Conservation (phyloP, 2,797 vertebrate species). For the Pangasius macronema region DNA sequence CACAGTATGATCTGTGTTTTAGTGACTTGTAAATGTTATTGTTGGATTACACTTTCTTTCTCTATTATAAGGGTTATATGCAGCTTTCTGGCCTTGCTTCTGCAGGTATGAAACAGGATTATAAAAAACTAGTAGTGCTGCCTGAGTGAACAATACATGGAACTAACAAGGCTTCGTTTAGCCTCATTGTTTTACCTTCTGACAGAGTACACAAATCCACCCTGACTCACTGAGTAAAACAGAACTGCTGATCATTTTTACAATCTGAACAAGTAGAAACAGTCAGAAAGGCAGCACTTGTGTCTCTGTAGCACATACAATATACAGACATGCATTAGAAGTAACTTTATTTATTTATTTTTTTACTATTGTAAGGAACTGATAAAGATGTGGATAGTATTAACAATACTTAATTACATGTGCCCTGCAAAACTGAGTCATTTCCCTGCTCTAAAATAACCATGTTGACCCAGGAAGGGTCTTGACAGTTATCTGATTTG, state of each 20-base stretch:
- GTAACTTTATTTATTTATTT: neutral
- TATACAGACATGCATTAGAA: neutral
- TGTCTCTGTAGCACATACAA: neutral
- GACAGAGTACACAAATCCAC: slow-evolving; percentile 46
- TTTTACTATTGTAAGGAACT: neutral
- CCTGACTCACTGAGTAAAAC: slow-evolving; percentile 62
- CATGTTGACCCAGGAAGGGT: neutral
- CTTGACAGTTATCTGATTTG: too few relatives aligned
- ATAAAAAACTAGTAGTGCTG: slow-evolving; percentile 27
- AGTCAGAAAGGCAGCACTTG: neutral
- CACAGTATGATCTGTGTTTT: neutral
- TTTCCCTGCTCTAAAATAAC: neutral
- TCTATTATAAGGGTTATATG: too few relatives aligned
- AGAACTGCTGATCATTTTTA: slow-evolving; percentile 38
- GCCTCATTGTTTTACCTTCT: slow-evolving; percentile 62
- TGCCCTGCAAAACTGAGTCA: neutral
- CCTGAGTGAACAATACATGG: slow-evolving; percentile 60
- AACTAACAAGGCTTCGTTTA: slow-evolving; percentile 59
- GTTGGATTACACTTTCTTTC: neutral
- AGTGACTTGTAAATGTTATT: neutral
- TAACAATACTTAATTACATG: neutral
- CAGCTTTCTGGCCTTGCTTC: neutral
- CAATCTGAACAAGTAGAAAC: neutral
- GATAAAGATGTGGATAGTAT: neutral
- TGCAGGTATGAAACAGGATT: slow-evolving; percentile 4